Evolutionary conservation across 1,140 invertebrate genomes (phyloP).

Genomic region (Bombus balteatus): DNA sequence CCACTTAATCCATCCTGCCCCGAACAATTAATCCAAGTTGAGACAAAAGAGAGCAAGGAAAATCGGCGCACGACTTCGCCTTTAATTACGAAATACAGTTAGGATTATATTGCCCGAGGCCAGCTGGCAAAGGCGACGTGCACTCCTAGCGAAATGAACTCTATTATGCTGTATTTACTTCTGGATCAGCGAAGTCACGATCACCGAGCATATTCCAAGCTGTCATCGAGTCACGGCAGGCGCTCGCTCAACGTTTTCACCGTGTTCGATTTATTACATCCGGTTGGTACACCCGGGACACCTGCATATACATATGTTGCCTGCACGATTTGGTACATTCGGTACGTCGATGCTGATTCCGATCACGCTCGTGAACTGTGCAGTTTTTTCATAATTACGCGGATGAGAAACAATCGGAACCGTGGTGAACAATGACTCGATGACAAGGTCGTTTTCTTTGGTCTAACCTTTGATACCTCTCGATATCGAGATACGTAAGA

Average conservation of each 20-base stretch:
- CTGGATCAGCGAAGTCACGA: slow-evolving; percentile 52
- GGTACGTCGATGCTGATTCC: slow-evolving; percentile 20
- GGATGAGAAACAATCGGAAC: background rate
- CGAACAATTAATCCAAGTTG: background rate
- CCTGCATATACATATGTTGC: slow-evolving; percentile 57
- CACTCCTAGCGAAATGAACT: slow-evolving; percentile 45
- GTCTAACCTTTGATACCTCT: background rate
- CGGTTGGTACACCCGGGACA: slow-evolving; percentile 63
- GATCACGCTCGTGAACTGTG: slow-evolving; percentile 19
- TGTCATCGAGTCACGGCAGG: slow-evolving; percentile 68
- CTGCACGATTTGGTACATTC: slow-evolving; percentile 37
- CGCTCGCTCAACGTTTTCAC: slow-evolving; percentile 65
- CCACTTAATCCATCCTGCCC: background rate
- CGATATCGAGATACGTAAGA: background rate
- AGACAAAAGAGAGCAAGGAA: background rate
- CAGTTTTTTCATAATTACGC: slow-evolving; percentile 22
- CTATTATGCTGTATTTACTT: slow-evolving; percentile 53
- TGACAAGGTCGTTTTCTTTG: background rate
- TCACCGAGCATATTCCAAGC: slow-evolving; percentile 51
- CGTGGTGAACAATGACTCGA: background rate
- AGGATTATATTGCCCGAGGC: slow-evolving; percentile 1
- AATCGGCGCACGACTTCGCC: background rate
- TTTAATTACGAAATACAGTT: slow-evolving; percentile 38
- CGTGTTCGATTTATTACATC: slow-evolving; percentile 71
- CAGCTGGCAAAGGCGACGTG: slow-evolving; percentile 20